Evolutionary conservation across 1,140 invertebrate species (phyloP).

Genomic region (Pantala flavescens): DNA sequence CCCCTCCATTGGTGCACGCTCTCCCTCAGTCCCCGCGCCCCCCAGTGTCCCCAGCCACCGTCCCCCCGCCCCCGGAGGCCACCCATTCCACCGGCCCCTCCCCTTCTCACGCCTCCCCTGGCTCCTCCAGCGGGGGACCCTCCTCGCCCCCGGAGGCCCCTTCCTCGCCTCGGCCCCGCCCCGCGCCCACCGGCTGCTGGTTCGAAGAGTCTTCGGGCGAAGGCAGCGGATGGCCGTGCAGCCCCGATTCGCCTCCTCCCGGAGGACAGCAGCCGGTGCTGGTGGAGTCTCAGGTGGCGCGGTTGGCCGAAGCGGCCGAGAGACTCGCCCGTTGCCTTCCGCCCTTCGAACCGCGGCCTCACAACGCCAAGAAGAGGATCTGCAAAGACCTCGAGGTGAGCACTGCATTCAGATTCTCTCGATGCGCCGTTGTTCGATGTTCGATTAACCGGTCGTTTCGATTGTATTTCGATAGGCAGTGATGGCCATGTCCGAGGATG

Average conservation of each 20-base stretch:
- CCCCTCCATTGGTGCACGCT: slow-evolving; percentile 36
- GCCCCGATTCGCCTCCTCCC: slow-evolving; percentile 40
- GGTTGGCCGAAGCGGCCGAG: slow-evolving; percentile 70
- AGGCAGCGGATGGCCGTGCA: slow-evolving; percentile 21
- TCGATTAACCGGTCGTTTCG: too few species aligned
- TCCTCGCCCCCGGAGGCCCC: slow-evolving; percentile 33
- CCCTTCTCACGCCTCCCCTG: slow-evolving; percentile 15
- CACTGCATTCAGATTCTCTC: too few species aligned
- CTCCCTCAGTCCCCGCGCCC: slow-evolving; percentile 25
- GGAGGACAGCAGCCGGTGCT: slow-evolving; percentile 64
- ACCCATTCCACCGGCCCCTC: slow-evolving; percentile 31
- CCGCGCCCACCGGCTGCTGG: slow-evolving; percentile 16
- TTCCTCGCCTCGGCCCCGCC: slow-evolving; percentile 21
- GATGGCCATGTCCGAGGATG: slow-evolving; percentile 78
- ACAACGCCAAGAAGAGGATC: slow-evolving; percentile 85
- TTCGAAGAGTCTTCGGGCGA: slow-evolving; percentile 19
- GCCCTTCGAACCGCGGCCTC: slow-evolving; percentile 74
- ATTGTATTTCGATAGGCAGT: too few species aligned
- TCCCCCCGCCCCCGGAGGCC: slow-evolving; percentile 31
- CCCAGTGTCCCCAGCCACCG: slow-evolving; percentile 26
- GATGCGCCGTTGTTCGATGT: too few species aligned
- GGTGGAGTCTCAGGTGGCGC: slow-evolving; percentile 69
- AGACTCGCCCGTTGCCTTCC: slow-evolving; percentile 72
- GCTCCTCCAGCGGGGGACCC: slow-evolving; percentile 28
- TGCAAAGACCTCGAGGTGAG: slow-evolving; percentile 80